Percentiles rank a stretch among this genome's conserved stretches.
phyloP scores from a whole-genome alignment of 2,113 vertebrate genomes.

The Labeo catla region DNA sequence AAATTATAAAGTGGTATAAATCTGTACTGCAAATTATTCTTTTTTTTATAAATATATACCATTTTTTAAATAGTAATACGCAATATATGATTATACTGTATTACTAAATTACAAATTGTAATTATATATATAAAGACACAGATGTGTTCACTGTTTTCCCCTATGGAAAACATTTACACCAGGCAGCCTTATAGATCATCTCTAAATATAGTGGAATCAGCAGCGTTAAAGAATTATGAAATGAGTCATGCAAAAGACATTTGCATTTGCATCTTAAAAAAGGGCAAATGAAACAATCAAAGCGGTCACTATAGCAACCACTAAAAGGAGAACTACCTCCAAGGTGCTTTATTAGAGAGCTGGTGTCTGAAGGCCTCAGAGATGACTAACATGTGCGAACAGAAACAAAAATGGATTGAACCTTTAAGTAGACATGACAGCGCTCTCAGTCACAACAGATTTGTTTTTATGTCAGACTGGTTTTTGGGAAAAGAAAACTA shows the following conservation, averaged over 20 bases:
- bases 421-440: slow-evolving; percentile 10
- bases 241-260: slow-evolving; percentile 40
- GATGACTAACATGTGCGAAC: slow-evolving; percentile 37
- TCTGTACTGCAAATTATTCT: too few species aligned
- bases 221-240: slow-evolving; percentile 22
- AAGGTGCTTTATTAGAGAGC: slow-evolving; percentile 19
- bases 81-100: too few species aligned
- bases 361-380: slow-evolving; percentile 56
- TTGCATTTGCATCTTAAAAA: slow-evolving; percentile 51
- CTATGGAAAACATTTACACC: neutral
- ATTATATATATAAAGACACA: neutral
- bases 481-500: neutral
- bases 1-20: too few species aligned
- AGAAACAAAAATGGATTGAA: slow-evolving; percentile 56
- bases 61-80: too few species aligned
- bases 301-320: slow-evolving; percentile 61
- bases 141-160: neutral
- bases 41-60: too few species aligned
- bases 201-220: slow-evolving; percentile 14
- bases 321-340: slow-evolving; percentile 36
- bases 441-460: slow-evolving; percentile 14
- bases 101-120: too few species aligned
- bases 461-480: neutral
- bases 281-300: slow-evolving; percentile 51
- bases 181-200: neutral